These are phyloP conservation scores for Solea solea DNA, from an alignment of 2,113 vertebrate genomes.

Conservation along the genomic window DNA sequence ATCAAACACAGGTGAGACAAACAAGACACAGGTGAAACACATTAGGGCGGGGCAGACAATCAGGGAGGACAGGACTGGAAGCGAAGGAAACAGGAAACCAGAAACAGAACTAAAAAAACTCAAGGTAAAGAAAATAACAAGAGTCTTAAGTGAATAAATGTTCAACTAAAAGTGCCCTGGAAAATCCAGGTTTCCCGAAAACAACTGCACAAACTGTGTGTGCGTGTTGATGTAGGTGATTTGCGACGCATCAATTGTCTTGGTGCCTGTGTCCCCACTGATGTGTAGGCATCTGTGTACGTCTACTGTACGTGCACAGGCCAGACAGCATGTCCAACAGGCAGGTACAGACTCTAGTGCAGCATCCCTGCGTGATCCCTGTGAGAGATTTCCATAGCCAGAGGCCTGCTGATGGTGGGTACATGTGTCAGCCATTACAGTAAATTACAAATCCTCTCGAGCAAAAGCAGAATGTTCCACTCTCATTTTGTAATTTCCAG, in stretches of 20 bases:
- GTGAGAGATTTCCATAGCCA: constrained; percentile 67
- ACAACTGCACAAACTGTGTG: background rate
- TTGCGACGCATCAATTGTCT: background rate
- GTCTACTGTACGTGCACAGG: background rate
- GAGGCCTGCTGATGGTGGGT: constrained; percentile 58
- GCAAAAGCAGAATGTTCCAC: constrained; percentile 67
- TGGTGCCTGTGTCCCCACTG: constrained; percentile 11
- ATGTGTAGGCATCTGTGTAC: background rate
- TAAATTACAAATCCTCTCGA: constrained; percentile 74
- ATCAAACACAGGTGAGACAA: too few species aligned
- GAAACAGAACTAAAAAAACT: too few species aligned
- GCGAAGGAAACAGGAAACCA: too few species aligned
- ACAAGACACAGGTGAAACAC: too few species aligned
- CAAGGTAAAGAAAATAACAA: background rate
- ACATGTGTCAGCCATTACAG: constrained; percentile 81
- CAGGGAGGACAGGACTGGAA: too few species aligned
- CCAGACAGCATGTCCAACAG: constrained; percentile 27
- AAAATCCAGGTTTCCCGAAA: too few species aligned
- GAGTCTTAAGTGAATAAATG: background rate
- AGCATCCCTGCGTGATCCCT: constrained; percentile 36
- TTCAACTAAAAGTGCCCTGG: too few species aligned
- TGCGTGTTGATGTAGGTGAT: background rate
- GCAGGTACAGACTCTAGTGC: constrained; percentile 52
- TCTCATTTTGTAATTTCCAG: constrained; percentile 75
- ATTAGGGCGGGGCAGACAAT: too few species aligned